Conservation (phyloP, 1,140 invertebrate species). For the Bombus terrestris region DNA sequence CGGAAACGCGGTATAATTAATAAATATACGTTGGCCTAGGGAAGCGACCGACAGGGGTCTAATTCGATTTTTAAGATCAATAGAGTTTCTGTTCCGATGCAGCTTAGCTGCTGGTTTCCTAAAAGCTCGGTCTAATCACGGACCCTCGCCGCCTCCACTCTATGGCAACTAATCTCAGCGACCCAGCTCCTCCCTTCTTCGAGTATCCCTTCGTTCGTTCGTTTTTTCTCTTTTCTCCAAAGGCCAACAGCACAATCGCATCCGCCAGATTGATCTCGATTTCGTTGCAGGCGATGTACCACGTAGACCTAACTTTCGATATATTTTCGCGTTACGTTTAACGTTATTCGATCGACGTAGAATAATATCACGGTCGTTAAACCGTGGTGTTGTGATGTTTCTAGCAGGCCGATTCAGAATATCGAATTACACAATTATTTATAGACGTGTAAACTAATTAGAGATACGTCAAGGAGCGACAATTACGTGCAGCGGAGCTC, state of each 20-base stretch:
- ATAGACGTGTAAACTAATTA: too few relatives aligned
- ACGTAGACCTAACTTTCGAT: background rate
- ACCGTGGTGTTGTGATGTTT: too few relatives aligned
- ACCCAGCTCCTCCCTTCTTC: background rate
- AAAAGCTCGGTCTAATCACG: slow-evolving; percentile 48
- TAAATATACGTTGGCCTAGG: background rate
- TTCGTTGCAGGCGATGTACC: background rate
- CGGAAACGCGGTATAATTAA: slow-evolving; percentile 21
- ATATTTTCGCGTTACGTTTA: background rate
- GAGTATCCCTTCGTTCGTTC: slow-evolving; percentile 6
- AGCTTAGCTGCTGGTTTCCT: slow-evolving; percentile 7
- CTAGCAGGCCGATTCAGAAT: too few relatives aligned
- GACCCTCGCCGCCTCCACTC: slow-evolving; percentile 29
- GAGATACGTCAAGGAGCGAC: too few relatives aligned
- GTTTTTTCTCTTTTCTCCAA: slow-evolving; percentile 10
- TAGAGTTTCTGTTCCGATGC: slow-evolving; percentile 7
- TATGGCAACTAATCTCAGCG: slow-evolving; percentile 56
- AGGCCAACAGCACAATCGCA: background rate
- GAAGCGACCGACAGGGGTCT: background rate
- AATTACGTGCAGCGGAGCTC: too few relatives aligned
- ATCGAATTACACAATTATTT: too few relatives aligned
- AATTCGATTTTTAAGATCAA: slow-evolving; percentile 54
- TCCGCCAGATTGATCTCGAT: background rate
- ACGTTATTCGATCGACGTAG: background rate
- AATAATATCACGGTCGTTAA: background rate